Evolutionary conservation across 2,113 vertebrate species (phyloP), one percentile per base, ranked within the genome.

Genomic region (Notarius lentiginosus): DNA sequence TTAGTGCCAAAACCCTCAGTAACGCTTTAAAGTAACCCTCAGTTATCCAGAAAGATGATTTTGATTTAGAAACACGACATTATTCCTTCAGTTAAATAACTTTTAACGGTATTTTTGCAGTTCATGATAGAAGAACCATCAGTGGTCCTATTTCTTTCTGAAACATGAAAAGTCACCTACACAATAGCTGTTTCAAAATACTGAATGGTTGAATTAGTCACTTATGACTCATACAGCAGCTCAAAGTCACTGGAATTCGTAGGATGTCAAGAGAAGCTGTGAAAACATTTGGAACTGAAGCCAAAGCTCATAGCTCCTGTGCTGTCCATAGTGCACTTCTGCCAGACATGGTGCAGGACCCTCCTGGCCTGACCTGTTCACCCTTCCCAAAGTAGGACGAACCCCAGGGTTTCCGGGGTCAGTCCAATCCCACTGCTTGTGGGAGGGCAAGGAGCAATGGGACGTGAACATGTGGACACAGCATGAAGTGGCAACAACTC

Each of bases 381-480:
- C 81, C 80, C 88, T 86, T 89, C 86, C 76, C 79, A 90, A 88
- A 89, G 80, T 79, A 82, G 63, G 82, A 84, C 10, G 63, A 83
- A 72, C 90, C 79, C 65, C 88, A 87, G 82, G 77, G 77, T 60
- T 60, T 77, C 82, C 56, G 15, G 82, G 51, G 68, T 79, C 27
- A 58, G 87, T 77, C 34, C 87, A 87, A 90, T 90, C 87, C 61
- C 81, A 63, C 34, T 41, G 49, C 8, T 49, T 60, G 51, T 47
- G 20, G 72, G 66, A 0, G 66, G 22, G 56, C 34, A 73, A 24
- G 47, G 80, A 83, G 49, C 60, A 17, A 56, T 58, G 82, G 87
- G 84, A 75, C 10, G 34, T 79, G 90, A 89, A 88, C 88, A 91
- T 91, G 90, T 91, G 87, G 90, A 84, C 90, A 22, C 90, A 85